These are phyloP conservation scores for Chiroxiphia lanceolata DNA, from an alignment of 2,797 vertebrate genomes.

Conservation along the genomic window DNA sequence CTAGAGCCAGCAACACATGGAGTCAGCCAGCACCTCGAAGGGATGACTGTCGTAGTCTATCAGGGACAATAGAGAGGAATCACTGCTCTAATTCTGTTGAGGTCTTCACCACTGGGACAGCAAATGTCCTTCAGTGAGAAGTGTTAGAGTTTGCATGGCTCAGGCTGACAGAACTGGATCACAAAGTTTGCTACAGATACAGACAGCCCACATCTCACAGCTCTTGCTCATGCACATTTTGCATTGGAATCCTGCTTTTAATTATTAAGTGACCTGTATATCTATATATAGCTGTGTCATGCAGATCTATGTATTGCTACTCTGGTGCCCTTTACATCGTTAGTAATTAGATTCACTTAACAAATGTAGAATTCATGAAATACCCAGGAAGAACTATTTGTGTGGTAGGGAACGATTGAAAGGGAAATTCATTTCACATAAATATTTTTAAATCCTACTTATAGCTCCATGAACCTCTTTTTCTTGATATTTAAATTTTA, in stretches of 20 bases:
- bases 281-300: background rate
- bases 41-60: background rate
- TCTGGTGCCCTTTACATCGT: background rate
- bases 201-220: background rate
- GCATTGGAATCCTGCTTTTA: background rate
- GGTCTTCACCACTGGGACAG: background rate
- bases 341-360: background rate
- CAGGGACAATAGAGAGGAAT: fast-evolving
- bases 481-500: conserved; percentile 68
- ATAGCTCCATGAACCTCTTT: conserved; percentile 36
- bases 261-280: background rate
- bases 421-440: conserved; percentile 23
- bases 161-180: background rate
- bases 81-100: background rate
- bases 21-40: background rate
- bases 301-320: background rate
- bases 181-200: background rate
- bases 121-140: background rate
- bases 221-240: background rate
- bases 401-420: conserved; percentile 6
- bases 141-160: background rate
- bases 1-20: background rate
- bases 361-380: conserved; percentile 25
- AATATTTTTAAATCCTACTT: conserved; percentile 53
- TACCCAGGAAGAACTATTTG: background rate